Conservation (phyloP, 1,140 invertebrate species). For the Caenorhabditis elegans region WBcel235 BX284602.5:8843501-8844000, state of each 20-base stretch:
- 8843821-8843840: conserved; percentile 40
- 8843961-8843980: conserved; percentile 45
- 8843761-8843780: conserved; percentile 45
- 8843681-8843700: neutral
- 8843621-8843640: conserved; percentile 29
- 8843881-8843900: conserved; percentile 52
- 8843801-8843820: conserved; percentile 47
- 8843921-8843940: conserved; percentile 49
- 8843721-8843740: conserved; percentile 42
- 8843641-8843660: neutral
- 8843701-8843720: conserved; percentile 50
- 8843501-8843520: no score
- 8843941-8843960: conserved; percentile 40
- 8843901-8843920: conserved; percentile 48
- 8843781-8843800: neutral
- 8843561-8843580: conserved; percentile 12
- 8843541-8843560: conserved; percentile 34
- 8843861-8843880: conserved; percentile 53
- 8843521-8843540: neutral
- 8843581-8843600: neutral
- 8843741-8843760: conserved; percentile 41
- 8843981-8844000: conserved; percentile 51
- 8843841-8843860: conserved; percentile 49
- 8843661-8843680: neutral
- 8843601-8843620: conserved; percentile 38